phyloP scores from a whole-genome alignment of 2,797 vertebrate genomes.

The Anniella stebbinsi region DNA sequence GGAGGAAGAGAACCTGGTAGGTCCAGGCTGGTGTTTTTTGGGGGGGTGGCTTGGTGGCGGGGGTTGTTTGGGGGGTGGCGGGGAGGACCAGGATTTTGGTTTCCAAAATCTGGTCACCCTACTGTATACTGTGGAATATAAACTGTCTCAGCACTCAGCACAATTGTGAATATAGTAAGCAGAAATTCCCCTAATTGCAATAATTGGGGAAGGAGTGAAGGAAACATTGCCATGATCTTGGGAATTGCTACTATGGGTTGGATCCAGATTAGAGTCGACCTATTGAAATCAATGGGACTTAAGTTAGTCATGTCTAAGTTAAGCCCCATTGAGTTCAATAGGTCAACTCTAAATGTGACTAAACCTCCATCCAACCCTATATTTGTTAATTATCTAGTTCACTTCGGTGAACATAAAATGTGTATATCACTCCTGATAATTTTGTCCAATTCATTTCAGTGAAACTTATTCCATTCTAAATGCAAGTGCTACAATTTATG shows the following conservation, averaged over 20 bases:
- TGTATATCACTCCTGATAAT: neutral
- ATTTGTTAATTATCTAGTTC: neutral
- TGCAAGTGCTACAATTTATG: neutral
- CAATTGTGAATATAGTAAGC: neutral
- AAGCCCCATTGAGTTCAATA: too few relatives aligned
- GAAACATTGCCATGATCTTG: neutral
- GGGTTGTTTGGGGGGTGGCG: too few relatives aligned
- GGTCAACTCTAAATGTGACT: too few relatives aligned
- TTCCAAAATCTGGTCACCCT: too few relatives aligned
- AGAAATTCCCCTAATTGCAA: neutral
- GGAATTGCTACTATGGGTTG: neutral
- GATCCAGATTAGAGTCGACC: too few relatives aligned
- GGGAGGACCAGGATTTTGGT: too few relatives aligned
- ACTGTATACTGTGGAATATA: neutral
- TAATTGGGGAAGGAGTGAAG: neutral
- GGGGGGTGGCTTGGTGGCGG: too few relatives aligned
- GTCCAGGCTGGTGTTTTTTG: too few relatives aligned
- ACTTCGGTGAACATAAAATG: neutral
- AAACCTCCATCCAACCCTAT: too few relatives aligned
- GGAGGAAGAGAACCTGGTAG: too few relatives aligned
- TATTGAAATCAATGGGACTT: too few relatives aligned
- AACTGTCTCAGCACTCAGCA: neutral
- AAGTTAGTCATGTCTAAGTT: too few relatives aligned
- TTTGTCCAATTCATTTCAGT: neutral
- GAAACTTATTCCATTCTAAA: neutral